phyloP scores from a whole-genome alignment of 2,113 vertebrate genomes.

The Pachycephala philippinensis region DNA sequence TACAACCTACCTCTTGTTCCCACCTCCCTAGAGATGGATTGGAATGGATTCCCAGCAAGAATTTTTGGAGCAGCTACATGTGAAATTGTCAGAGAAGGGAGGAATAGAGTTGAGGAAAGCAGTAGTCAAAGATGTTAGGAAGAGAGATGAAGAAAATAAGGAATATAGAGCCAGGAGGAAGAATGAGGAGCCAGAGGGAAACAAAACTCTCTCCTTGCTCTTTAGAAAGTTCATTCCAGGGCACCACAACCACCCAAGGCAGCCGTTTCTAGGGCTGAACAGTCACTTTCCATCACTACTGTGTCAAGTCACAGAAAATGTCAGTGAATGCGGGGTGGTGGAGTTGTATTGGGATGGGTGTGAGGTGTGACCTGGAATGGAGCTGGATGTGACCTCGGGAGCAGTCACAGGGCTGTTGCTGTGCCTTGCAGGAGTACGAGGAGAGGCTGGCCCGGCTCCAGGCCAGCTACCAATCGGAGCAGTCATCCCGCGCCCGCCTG shows the following conservation, averaged over 20 bases:
- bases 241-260: neutral
- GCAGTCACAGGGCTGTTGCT: neutral
- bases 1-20: neutral
- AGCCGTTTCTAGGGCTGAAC: neutral
- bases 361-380: neutral
- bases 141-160: neutral
- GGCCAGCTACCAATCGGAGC: constrained; percentile 82
- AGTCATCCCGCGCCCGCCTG: constrained; percentile 77
- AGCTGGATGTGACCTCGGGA: neutral
- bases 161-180: neutral
- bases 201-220: neutral
- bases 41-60: neutral
- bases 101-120: neutral
- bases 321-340: neutral
- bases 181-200: neutral
- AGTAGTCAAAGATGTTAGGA: neutral
- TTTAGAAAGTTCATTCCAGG: neutral
- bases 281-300: neutral
- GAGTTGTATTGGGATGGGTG: neutral
- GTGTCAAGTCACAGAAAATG: neutral
- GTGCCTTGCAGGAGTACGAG: constrained; percentile 79
- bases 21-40: neutral
- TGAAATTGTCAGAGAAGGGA: neutral
- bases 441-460: constrained; percentile 78
- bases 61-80: neutral